phyloP scores from a whole-genome alignment of 1,140 invertebrate genomes.

The Scaptodrosophila lebanonensis region DNA sequence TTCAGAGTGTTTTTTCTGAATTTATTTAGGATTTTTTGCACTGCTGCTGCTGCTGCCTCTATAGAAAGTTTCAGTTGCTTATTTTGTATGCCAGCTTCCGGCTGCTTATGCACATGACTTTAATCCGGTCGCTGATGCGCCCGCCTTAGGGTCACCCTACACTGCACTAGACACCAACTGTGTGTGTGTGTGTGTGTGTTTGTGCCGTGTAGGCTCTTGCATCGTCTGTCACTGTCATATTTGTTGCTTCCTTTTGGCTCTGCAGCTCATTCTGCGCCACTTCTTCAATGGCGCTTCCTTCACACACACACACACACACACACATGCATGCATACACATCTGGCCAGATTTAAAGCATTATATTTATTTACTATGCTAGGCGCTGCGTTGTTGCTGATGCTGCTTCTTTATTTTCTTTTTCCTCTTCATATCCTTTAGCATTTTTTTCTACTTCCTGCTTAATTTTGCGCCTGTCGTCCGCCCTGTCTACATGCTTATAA shows the following conservation, averaged over 20 bases:
- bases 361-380: constrained; percentile 49
- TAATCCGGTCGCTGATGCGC: constrained; percentile 36
- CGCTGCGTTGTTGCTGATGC: too few species aligned
- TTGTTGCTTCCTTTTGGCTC: constrained; percentile 25
- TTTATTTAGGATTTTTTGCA: not conserved
- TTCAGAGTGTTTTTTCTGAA: too few species aligned
- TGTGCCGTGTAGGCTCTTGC: not conserved
- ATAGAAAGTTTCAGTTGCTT: constrained; percentile 64
- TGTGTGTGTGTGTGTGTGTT: not conserved
- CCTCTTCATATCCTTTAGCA: constrained; percentile 13
- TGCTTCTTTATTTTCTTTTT: constrained; percentile 8
- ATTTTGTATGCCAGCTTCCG: constrained; percentile 71
- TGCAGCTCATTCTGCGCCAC: not conserved
- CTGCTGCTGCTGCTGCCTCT: not conserved
- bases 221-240: constrained; percentile 65
- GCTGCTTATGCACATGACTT: constrained; percentile 74
- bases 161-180: not conserved
- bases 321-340: not conserved
- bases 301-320: too few species aligned
- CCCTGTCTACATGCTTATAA: constrained; percentile 71
- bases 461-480: constrained; percentile 65
- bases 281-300: too few species aligned
- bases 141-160: constrained; percentile 8
- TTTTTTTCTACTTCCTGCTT: constrained; percentile 55
- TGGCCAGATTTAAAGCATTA: constrained; percentile 57